Percentiles rank a stretch among this genome's conserved stretches.
phyloP scores from a whole-genome alignment of 2,797 vertebrate species.

The Manis javanica region DNA sequence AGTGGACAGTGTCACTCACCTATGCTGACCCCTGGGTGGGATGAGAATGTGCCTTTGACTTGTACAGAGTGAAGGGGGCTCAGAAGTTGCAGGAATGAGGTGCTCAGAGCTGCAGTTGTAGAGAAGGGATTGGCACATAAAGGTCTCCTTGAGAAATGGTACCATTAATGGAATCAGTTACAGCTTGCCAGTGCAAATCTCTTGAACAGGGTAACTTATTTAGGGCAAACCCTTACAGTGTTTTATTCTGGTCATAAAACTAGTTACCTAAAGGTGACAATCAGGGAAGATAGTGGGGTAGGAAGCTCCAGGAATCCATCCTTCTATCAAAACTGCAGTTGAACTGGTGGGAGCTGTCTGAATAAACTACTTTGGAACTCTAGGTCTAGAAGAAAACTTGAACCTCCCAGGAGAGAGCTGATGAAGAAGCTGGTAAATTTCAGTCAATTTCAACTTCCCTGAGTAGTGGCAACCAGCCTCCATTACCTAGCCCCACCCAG shows the following conservation, averaged over 20 bases:
- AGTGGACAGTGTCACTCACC: not conserved
- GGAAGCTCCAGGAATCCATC: not conserved
- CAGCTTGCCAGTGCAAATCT: not conserved
- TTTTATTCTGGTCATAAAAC: not conserved
- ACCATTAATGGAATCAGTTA: no score
- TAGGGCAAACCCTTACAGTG: not conserved
- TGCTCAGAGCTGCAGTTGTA: not conserved
- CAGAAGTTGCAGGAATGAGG: not conserved
- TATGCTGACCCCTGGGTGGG: not conserved
- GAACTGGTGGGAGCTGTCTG: not conserved
- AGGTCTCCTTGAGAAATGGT: accelerated
- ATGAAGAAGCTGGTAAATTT: not conserved
- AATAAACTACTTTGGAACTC: not conserved
- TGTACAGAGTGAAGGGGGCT: not conserved
- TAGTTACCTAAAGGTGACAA: not conserved
- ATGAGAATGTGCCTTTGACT: not conserved
- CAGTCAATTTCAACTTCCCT: not conserved
- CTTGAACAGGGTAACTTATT: not conserved
- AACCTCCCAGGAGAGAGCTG: not conserved
- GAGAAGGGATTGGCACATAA: not conserved
- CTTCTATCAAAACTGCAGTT: not conserved
- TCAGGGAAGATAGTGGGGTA: not conserved
- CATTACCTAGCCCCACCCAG: not conserved
- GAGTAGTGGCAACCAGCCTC: no score
- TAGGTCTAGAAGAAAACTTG: not conserved